These are phyloP conservation scores for Galerucella pusilla DNA, from an alignment of 2,888 invertebrate genomes.

Conservation along the genomic window DNA sequence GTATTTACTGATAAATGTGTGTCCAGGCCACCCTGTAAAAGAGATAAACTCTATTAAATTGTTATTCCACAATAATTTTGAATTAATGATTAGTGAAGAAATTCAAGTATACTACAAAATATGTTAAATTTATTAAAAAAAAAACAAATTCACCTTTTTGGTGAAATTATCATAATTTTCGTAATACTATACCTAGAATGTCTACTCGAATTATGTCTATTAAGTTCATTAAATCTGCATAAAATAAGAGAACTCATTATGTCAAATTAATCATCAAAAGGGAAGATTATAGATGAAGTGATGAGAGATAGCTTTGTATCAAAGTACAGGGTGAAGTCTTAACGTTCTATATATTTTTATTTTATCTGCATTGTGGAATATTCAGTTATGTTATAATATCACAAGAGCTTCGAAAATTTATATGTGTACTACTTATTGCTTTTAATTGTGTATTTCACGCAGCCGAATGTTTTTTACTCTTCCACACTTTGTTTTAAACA, in stretches of 20 bases:
- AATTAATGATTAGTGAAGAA: too few relatives aligned
- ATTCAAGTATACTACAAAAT: too few relatives aligned
- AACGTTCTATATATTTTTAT: too few relatives aligned
- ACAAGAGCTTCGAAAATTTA: too few relatives aligned
- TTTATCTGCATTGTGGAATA: too few relatives aligned
- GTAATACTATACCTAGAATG: neutral
- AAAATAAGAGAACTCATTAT: conserved; percentile 28
- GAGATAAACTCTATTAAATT: neutral
- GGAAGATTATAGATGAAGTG: conserved; percentile 19
- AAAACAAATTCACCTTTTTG: neutral
- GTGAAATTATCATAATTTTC: neutral
- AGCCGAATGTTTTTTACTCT: too few relatives aligned
- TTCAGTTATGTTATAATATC: too few relatives aligned
- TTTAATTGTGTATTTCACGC: too few relatives aligned
- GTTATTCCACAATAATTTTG: too few relatives aligned
- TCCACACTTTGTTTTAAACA: too few relatives aligned
- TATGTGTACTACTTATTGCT: too few relatives aligned
- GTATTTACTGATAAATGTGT: conserved; percentile 57
- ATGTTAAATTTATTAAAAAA: too few relatives aligned
- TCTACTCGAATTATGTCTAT: neutral
- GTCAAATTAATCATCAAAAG: conserved; percentile 21
- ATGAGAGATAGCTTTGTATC: conserved; percentile 26
- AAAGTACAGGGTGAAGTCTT: neutral
- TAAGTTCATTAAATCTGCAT: conserved; percentile 21
- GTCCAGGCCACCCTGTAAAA: conserved; percentile 49